phyloP scores from a whole-genome alignment of 2,888 invertebrate genomes.

The Linnaemya tessellans region DNA sequence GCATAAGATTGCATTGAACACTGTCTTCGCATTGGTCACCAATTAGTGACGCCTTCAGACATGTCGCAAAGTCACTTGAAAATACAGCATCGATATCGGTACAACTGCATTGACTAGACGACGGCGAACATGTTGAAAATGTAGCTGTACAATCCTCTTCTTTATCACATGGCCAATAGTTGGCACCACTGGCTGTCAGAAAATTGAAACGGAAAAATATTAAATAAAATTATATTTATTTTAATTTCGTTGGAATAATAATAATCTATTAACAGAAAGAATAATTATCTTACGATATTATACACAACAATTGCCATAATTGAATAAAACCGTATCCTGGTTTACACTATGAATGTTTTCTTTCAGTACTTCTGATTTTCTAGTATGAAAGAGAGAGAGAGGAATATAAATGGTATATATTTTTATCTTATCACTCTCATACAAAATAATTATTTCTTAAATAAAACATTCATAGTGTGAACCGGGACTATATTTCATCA shows the following conservation, averaged over 20 bases:
- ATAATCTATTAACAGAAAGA: no score
- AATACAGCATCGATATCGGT: slow-evolving; percentile 79
- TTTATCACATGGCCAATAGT: slow-evolving; percentile 81
- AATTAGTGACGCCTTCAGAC: slow-evolving; percentile 82
- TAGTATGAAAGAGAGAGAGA: no score
- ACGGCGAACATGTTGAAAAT: slow-evolving; percentile 78
- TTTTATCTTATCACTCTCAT: no score
- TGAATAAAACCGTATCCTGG: no score
- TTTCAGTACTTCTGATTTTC: no score
- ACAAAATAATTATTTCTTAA: no score
- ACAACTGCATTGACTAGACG: slow-evolving; percentile 78
- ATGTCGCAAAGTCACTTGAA: slow-evolving; percentile 79
- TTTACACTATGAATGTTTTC: no score
- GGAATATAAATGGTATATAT: no score
- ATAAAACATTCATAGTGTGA: no score
- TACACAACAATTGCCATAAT: no score
- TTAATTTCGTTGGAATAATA: neutral
- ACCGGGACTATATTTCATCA: no score
- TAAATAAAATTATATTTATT: neutral
- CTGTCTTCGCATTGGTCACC: slow-evolving; percentile 82
- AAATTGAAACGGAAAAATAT: neutral
- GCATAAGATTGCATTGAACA: slow-evolving; percentile 83
- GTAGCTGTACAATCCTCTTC: slow-evolving; percentile 79
- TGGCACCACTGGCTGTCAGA: slow-evolving; percentile 72
- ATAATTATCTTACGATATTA: no score